phyloP scores from a whole-genome alignment of 2,113 vertebrate genomes.

The Sinocyclocheilus anshuiensis region DNA sequence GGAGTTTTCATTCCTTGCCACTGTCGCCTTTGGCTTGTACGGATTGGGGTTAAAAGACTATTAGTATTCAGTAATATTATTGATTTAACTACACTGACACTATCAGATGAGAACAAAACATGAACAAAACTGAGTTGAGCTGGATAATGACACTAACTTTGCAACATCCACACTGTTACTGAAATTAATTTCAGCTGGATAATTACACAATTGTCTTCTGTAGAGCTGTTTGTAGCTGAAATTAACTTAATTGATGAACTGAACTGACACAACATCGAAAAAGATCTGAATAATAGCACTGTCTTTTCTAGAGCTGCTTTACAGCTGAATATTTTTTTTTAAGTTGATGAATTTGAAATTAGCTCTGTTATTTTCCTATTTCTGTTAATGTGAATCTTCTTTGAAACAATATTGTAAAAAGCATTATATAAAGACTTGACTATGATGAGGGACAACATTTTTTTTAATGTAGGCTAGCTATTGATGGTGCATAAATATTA shows the following conservation, averaged over 20 bases:
- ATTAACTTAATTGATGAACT: too few species aligned
- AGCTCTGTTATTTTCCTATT: too few species aligned
- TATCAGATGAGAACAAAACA: too few species aligned
- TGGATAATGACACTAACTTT: not conserved
- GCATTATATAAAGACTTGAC: too few species aligned
- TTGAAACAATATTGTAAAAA: too few species aligned
- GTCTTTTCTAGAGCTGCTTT: too few species aligned
- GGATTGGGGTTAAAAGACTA: not conserved
- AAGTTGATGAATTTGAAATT: too few species aligned
- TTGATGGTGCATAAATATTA: not conserved
- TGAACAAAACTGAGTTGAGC: not conserved
- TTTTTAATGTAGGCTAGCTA: not conserved
- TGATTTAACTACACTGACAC: not conserved
- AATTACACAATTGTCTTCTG: too few species aligned
- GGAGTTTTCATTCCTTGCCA: not conserved
- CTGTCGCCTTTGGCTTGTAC: not conserved
- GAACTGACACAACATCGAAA: too few species aligned
- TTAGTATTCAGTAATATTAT: not conserved
- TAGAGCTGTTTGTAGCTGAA: too few species aligned
- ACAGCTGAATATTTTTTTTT: too few species aligned
- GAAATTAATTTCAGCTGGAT: not conserved
- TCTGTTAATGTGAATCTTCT: not conserved
- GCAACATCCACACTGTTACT: not conserved
- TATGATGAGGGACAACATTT: not conserved
- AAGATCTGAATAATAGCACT: too few species aligned